These are phyloP conservation scores for Drosophila oshimai DNA, from an alignment of 1,140 invertebrate genomes.

Conservation along the genomic window DNA sequence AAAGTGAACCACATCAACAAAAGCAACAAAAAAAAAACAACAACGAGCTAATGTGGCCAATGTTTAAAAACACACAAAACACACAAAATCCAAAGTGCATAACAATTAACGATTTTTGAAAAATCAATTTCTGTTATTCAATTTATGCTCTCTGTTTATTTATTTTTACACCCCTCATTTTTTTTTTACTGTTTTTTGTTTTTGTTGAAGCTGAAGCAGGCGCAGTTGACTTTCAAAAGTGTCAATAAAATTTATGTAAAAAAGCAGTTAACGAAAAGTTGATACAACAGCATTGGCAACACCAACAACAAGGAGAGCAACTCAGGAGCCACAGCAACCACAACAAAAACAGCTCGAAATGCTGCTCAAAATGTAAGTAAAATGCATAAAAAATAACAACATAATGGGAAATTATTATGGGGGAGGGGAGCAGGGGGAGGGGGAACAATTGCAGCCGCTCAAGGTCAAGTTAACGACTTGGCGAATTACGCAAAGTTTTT, in stretches of 20 bases:
- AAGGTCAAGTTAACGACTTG: conserved; percentile 17
- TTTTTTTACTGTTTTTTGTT: conserved; percentile 28
- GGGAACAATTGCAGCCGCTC: neutral
- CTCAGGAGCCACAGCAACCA: conserved; percentile 8
- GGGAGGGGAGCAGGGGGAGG: neutral
- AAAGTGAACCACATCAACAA: conserved; percentile 39
- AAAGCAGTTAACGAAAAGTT: conserved; percentile 24
- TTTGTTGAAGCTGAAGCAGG: conserved; percentile 37
- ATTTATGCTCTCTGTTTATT: conserved; percentile 4
- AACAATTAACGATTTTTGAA: conserved; percentile 21
- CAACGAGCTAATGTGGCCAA: conserved; percentile 15
- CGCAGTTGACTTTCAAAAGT: conserved; percentile 72
- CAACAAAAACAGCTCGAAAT: conserved; percentile 35
- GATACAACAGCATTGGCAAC: conserved; percentile 24
- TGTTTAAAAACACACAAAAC: conserved; percentile 1
- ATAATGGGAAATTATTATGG: neutral
- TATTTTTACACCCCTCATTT: conserved; percentile 21
- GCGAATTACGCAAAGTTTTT: conserved; percentile 9
- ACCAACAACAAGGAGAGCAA: conserved; percentile 30
- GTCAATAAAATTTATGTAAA: conserved; percentile 56
- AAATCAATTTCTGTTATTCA: conserved; percentile 31
- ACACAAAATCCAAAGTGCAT: conserved; percentile 26
- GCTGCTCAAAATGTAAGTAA: conserved; percentile 74
- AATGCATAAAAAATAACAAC: neutral
- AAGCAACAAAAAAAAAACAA: conserved; percentile 2